Percentiles rank a stretch among this genome's conserved stretches.
Evolutionary conservation across 2,888 invertebrate species (phyloP).

Genomic region (Tiliacea aurago): DNA sequence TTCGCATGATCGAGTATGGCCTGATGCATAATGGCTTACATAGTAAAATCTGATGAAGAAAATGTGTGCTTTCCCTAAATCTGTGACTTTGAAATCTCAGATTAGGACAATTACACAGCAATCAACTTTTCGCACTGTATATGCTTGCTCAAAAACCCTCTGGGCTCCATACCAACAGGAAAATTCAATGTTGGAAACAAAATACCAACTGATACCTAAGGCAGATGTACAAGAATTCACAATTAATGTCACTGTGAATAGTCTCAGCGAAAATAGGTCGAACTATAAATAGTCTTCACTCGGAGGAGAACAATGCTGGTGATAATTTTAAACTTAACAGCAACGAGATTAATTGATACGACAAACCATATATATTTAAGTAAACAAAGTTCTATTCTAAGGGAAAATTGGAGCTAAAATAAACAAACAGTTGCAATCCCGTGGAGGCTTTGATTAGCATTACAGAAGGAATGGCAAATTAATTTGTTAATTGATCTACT

Average conservation of each 20-base stretch:
- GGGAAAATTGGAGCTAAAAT: slow-evolving; percentile 22
- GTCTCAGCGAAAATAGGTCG: slow-evolving; percentile 46
- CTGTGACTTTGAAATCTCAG: no score
- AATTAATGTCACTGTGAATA: slow-evolving; percentile 31
- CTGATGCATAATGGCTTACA: no score
- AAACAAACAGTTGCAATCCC: slow-evolving; percentile 48
- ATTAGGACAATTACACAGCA: no score
- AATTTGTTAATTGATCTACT: slow-evolving; percentile 37
- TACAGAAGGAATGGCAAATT: slow-evolving; percentile 46
- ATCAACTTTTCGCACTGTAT: no score
- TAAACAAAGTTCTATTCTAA: slow-evolving; percentile 15
- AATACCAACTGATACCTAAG: slow-evolving; percentile 8
- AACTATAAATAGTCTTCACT: slow-evolving; percentile 39
- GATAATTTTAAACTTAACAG: slow-evolving; percentile 40
- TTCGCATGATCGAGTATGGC: no score
- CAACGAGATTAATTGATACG: slow-evolving; percentile 25
- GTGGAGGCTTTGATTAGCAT: slow-evolving; percentile 51
- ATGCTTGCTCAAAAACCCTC: no score
- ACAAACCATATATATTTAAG: slow-evolving; percentile 26
- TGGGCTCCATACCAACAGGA: no score
- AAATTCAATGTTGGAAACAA: background rate
- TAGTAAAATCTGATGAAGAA: no score
- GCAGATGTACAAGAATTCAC: slow-evolving; percentile 32
- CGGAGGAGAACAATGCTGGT: slow-evolving; percentile 38
- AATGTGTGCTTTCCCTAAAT: no score